Evolutionary conservation across 2,797 vertebrate genomes (phyloP), one percentile per base, ranked within the genome.

Genomic region (Knipowitschia caucasica): DNA sequence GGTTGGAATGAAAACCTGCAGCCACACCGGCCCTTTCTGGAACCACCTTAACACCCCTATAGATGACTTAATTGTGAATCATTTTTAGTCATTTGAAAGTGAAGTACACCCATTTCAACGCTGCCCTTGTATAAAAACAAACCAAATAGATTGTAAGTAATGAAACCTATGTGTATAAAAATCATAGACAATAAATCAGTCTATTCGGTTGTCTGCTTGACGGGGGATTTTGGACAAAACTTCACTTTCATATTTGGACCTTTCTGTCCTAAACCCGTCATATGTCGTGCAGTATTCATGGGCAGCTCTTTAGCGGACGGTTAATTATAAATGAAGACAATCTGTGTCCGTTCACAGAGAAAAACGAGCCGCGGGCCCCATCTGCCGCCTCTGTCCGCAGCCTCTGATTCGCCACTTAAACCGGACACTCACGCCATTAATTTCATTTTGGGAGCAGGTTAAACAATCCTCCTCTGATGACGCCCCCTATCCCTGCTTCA

Each of bases 291-390:
- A 84, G 79, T 73, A 86, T 86, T 81, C 70, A 86, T 75, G 76
- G 70, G 53, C 59, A 42, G 59, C 71, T 77, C 77, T 85, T 85
- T 84, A 87, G 83, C 69, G 67, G 72, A 49, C 86, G 52, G 73
- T 93, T 91, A 93, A 93, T 93, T 91, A 93, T 93, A 88, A 90
- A 92, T 92, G 85, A 77, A 76, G 80, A 86, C 81, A 88, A 84
- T 91, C 89, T 89, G 87, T 80, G 88, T 89, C 85, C 86, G 80
- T 79, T 88, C 87, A 85, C 84, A 89, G 85, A 77, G 87, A 82
- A 82, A 88, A 90, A 81, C 71, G 85, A 90, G 80, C 82, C 75
- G 79, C 86, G 51, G 53, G 40, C 52, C 74, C 87, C 90, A 91
- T 92, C 92, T 93, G 92, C 85, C 81, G 60, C 82, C 58, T 72